phyloP scores from a whole-genome alignment of 35 echinoderm and acorn worm genomes.

The Apostichopus parvimensis region DNA sequence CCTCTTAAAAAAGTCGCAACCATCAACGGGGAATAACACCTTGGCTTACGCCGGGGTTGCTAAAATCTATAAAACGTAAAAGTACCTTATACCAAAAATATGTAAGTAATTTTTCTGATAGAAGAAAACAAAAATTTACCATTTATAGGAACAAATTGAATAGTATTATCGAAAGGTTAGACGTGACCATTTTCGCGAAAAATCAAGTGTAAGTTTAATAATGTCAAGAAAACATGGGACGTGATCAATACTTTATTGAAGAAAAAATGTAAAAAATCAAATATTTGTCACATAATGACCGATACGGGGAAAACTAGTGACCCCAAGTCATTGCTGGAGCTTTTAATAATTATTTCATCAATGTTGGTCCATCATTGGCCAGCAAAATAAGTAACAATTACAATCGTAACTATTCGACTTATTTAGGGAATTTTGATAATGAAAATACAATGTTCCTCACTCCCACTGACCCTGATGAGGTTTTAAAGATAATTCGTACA shows the following conservation, averaged over 20 bases:
- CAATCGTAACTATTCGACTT: neutral
- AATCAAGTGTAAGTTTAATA: neutral
- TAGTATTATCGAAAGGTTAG: neutral
- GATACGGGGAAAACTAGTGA: neutral
- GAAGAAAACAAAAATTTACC: too few relatives aligned
- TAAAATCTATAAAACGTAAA: constrained; percentile 7
- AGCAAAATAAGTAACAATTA: neutral
- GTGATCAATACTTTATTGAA: neutral
- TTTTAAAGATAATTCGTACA: neutral
- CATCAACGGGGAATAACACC: neutral
- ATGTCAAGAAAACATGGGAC: neutral
- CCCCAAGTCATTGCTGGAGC: neutral
- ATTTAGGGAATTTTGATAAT: neutral
- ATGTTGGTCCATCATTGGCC: neutral
- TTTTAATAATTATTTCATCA: neutral
- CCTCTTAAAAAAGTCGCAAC: too few relatives aligned
- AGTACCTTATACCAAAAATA: constrained; percentile 11
- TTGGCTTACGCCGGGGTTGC: neutral
- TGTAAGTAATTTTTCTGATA: neutral
- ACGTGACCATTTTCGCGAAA: neutral
- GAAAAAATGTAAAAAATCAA: neutral
- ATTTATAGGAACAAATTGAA: neutral
- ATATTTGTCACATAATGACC: neutral
- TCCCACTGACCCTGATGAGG: neutral
- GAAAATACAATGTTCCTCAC: neutral